A percentile compares a stretch with the other conserved stretches of the same genome.
These are phyloP conservation scores for Hycleus phaleratus DNA, from an alignment of 1,140 invertebrate genomes.

Conservation along the genomic window DNA sequence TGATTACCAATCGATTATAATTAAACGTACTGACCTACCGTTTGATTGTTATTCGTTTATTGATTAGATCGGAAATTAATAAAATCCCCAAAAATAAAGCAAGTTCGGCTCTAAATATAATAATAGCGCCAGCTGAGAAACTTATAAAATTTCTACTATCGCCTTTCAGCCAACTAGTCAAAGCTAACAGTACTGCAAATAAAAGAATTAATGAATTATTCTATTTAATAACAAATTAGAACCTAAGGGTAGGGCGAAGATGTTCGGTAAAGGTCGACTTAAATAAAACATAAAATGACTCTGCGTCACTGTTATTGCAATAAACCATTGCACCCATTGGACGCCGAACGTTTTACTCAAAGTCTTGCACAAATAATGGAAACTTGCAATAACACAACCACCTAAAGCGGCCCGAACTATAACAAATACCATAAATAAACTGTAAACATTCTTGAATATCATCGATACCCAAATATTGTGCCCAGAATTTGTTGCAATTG, in stretches of 20 bases:
- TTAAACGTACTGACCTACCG: conserved; percentile 41
- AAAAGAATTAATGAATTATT: conserved; percentile 3
- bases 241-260: conserved; percentile 89
- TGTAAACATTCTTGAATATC: conserved; percentile 8
- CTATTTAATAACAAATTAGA: conserved; percentile 32
- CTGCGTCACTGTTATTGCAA: conserved; percentile 79
- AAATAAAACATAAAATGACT: conserved; percentile 98
- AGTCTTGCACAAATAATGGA: conserved; percentile 63
- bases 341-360: conserved; percentile 70
- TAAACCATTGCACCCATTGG: conserved; percentile 72
- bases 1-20: conserved; percentile 4
- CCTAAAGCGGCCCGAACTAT: conserved; percentile 78
- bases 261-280: conserved; percentile 91
- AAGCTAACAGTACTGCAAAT: conserved; percentile 75
- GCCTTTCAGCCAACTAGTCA: conserved; percentile 77
- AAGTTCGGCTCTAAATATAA: conserved; percentile 89
- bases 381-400: conserved; percentile 62
- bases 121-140: conserved; percentile 74
- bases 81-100: conserved; percentile 82
- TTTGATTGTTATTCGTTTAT: conserved; percentile 47
- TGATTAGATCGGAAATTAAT: conserved; percentile 68
- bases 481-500: conserved; percentile 76
- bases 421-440: conserved; percentile 38
- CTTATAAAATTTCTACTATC: conserved; percentile 71
- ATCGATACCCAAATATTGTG: conserved; percentile 81